phyloP scores from a whole-genome alignment of 2,888 invertebrate species.

The Hetaerina titia region DNA sequence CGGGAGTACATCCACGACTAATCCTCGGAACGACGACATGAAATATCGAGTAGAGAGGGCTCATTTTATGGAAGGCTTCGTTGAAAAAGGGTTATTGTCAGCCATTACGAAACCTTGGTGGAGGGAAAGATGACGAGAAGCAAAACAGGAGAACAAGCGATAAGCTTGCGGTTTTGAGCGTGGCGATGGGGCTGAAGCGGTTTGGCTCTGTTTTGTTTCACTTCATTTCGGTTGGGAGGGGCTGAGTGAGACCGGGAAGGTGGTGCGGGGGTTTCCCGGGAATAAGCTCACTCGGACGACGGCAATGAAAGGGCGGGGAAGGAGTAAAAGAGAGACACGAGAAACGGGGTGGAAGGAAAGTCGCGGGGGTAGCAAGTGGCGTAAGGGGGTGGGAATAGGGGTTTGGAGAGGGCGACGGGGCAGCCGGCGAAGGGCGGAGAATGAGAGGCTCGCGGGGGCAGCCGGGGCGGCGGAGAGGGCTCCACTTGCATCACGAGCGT shows the following conservation, averaged over 20 bases:
- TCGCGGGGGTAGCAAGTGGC: neutral
- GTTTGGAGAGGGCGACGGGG: neutral
- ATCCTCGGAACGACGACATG: constrained; percentile 27
- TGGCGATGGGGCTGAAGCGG: neutral
- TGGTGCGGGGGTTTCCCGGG: neutral
- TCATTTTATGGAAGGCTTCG: neutral
- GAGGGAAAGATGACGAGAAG: neutral
- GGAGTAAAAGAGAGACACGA: neutral
- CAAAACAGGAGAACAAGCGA: neutral
- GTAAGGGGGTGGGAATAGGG: too few species aligned
- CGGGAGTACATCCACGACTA: neutral
- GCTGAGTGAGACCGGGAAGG: neutral
- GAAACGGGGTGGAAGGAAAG: neutral
- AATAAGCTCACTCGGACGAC: neutral
- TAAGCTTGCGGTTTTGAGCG: neutral
- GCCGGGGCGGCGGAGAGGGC: neutral
- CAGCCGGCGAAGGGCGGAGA: neutral
- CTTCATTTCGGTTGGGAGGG: neutral
- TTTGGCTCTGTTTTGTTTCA: neutral
- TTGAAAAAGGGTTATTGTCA: neutral
- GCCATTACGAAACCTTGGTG: neutral
- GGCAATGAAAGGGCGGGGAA: too few species aligned
- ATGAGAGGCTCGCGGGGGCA: neutral
- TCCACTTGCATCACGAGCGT: constrained; percentile 15
- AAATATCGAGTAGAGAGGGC: constrained; percentile 4